Evolutionary conservation across 2,888 invertebrate genomes (phyloP), one percentile per base, ranked within the genome.

Genomic region (Pristionchus mayeri): DNA sequence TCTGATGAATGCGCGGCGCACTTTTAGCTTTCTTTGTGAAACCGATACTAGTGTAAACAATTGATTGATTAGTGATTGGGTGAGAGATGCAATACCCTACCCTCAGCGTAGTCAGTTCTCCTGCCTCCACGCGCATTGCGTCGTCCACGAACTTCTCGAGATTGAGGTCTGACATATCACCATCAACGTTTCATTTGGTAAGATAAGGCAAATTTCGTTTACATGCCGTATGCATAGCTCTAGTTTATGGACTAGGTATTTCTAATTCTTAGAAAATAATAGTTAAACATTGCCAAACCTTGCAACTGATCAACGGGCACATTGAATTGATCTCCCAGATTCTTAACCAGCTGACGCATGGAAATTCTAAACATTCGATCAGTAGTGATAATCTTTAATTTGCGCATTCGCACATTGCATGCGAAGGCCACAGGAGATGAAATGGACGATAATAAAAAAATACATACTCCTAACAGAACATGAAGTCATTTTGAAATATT

Each of bases 311-410:
- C 89, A 0, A 88, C 87, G 4, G 92, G 92, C 1, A 92, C 85
- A 85, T 92, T 92, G 87, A 92, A 91, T 71, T 92, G 92, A 80
- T 91, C 92, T 7, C 91, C 92, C 4, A 92, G 87, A 78, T 92
- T 92, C 81, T 89, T 90, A 11, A 92, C 92, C 27, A 92, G 79
- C 34, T 90, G 90, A 80, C 91, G 90, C 91, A 92, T 91, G 6
- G 91, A 90, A 27, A 91, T 87, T 71, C 91, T 91, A 78, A 82
- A 37, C 16, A 34, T 6, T 24, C 37, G n/a, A 34, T 63, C 37
- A 37, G 34, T 13, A 6, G 27, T 27, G 27, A 11, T 27, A 9
- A 54, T 9, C 13, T 9, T 44, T 44, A 44, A 9, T 44, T 13
- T 13, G 44, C 13, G 44, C 57, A 24, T 27, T 57, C 27, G 27